These are phyloP conservation scores for Coregonus suidteri DNA, from an alignment of 2,797 vertebrate species.

Conservation along the genomic window DNA sequence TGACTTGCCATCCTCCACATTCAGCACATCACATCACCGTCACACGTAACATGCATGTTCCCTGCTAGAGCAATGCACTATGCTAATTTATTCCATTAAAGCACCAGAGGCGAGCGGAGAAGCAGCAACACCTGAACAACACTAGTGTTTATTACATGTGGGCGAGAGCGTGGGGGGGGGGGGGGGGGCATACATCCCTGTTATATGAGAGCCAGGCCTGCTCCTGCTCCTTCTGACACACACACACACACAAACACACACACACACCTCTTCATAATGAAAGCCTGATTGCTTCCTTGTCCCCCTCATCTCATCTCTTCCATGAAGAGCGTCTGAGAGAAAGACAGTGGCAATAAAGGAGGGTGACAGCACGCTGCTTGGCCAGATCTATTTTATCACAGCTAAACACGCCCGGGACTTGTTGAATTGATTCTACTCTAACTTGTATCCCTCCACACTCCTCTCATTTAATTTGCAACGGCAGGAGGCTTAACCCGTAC, in stretches of 20 bases:
- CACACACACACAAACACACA: not conserved
- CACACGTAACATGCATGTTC: conserved; percentile 22
- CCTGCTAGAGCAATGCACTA: conserved; percentile 33
- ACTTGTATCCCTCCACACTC: conserved; percentile 42
- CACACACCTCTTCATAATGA: conserved; percentile 26
- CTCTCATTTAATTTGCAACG: conserved; percentile 56
- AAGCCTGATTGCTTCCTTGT: conserved; percentile 32
- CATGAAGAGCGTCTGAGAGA: conserved; percentile 3
- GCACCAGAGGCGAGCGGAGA: conserved; percentile 14
- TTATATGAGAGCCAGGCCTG: not conserved
- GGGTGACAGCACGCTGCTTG: conserved; percentile 7
- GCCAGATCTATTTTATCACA: conserved; percentile 1
- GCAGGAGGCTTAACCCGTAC: conserved; percentile 37
- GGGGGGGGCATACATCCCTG: not conserved
- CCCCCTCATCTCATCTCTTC: conserved; percentile 23
- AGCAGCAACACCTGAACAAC: conserved; percentile 28
- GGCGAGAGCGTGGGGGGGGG: conserved; percentile 14
- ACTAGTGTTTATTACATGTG: conserved; percentile 45
- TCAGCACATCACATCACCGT: conserved; percentile 30
- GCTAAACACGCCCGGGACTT: no score
- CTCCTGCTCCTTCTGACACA: conserved; percentile 2
- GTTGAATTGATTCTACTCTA: conserved; percentile 20
- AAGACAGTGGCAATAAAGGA: no score
- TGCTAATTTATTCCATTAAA: conserved; percentile 68
- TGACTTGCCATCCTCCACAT: no score